phyloP scores from a whole-genome alignment of 1,140 invertebrate genomes.

The Cardiocondyla obscurior region DNA sequence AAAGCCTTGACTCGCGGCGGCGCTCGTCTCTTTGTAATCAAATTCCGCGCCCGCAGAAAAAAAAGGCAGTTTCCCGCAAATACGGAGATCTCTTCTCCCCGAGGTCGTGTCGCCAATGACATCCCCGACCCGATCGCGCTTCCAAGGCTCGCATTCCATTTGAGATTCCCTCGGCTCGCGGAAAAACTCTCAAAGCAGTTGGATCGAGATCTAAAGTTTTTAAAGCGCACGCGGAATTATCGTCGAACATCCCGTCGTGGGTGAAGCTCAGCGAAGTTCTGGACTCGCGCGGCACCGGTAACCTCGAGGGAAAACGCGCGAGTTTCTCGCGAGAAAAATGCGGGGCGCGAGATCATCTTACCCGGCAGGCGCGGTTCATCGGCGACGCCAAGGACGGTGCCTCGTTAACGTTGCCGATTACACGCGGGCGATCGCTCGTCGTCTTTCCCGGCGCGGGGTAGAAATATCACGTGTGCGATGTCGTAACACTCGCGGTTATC shows the following conservation, averaged over 20 bases:
- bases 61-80: conserved; percentile 21
- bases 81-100: conserved; percentile 9
- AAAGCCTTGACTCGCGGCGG: conserved; percentile 29
- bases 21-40: conserved; percentile 24
- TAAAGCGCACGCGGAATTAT: neutral
- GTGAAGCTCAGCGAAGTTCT: neutral
- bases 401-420: conserved; percentile 35
- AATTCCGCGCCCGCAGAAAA: neutral
- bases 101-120: conserved; percentile 24
- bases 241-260: neutral
- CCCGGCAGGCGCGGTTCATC: neutral
- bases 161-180: neutral
- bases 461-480: conserved; percentile 28
- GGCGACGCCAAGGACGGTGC: conserved; percentile 8
- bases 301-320: neutral
- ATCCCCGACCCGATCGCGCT: neutral
- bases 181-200: neutral
- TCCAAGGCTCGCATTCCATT: neutral
- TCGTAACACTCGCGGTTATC: conserved; percentile 20
- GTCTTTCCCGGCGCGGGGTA: neutral
- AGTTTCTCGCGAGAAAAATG: neutral
- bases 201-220: neutral
- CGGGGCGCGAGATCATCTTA: neutral
- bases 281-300: neutral
- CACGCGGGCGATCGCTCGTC: conserved; percentile 26